These are phyloP conservation scores for Cichladusa arquata DNA, from an alignment of 2,113 vertebrate species.

Conservation along the genomic window DNA sequence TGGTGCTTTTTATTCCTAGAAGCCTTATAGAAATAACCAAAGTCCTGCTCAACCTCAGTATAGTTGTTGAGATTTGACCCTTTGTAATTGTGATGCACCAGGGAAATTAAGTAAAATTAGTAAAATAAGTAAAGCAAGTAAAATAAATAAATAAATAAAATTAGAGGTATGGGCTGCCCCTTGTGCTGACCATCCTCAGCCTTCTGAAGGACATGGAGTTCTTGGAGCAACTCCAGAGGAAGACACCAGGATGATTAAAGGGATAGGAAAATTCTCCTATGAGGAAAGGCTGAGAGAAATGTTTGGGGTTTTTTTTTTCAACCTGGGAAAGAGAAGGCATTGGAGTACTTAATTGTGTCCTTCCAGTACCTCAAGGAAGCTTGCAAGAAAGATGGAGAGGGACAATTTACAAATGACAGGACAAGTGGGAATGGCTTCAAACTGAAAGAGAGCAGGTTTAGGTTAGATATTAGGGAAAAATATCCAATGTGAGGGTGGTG, in stretches of 20 bases:
- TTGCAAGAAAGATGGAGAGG: neutral
- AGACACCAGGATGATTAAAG: neutral
- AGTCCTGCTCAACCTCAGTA: neutral
- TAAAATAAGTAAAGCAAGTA: neutral
- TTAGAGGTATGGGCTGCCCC: neutral
- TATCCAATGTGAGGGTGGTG: neutral
- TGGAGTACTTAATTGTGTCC: neutral
- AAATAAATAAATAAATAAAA: neutral
- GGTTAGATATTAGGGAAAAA: neutral
- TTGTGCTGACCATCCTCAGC: neutral
- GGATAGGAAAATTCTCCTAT: neutral
- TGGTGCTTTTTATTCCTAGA: neutral
- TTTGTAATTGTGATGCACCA: neutral
- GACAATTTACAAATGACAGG: neutral
- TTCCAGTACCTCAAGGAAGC: neutral
- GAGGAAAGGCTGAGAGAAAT: neutral
- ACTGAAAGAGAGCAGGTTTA: neutral
- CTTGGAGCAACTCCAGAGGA: neutral
- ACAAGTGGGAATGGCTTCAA: neutral
- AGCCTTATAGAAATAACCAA: neutral
- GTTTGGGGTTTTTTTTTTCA: neutral
- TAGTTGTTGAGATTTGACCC: neutral
- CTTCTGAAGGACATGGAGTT: neutral
- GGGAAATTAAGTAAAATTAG: neutral
- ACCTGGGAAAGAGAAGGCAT: neutral